These are phyloP conservation scores for Pelvicachromis taeniatus DNA, from an alignment of 2,113 vertebrate genomes.

Conservation along the genomic window DNA sequence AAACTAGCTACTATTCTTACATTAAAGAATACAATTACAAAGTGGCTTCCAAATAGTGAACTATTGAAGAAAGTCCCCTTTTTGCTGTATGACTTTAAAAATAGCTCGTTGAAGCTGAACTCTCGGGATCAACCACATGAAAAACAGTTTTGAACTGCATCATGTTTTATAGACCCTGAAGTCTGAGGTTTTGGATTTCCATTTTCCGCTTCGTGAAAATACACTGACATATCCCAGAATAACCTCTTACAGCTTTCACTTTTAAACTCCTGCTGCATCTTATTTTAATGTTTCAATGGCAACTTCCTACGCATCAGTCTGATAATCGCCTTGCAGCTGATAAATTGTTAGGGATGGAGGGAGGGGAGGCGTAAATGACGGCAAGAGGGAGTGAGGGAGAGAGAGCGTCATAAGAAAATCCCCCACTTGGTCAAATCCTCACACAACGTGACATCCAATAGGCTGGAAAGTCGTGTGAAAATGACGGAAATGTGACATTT, in stretches of 20 bases:
- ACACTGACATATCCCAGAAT: background rate
- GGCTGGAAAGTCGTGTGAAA: background rate
- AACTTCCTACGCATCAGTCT: background rate
- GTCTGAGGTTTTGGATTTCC: background rate
- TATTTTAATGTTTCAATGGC: background rate
- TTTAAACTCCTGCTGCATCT: background rate
- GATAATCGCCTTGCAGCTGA: background rate
- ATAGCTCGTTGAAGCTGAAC: background rate
- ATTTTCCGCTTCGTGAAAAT: background rate
- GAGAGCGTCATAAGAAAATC: slow-evolving; percentile 20
- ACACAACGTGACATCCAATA: slow-evolving; percentile 48
- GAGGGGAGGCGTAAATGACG: background rate
- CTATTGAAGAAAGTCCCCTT: background rate
- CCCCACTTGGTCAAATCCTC: slow-evolving; percentile 53
- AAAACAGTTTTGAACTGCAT: no score
- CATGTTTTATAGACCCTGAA: background rate
- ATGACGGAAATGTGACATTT: background rate
- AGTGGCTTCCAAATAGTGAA: accelerated
- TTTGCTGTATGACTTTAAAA: background rate
- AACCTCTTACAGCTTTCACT: background rate
- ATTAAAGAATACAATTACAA: background rate
- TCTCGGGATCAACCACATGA: background rate
- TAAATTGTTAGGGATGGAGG: background rate
- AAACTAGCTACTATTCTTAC: background rate
- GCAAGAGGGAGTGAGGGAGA: background rate